Percentiles rank a stretch among this genome's conserved stretches.
Evolutionary conservation across 2,113 vertebrate genomes (phyloP).

Genomic region (Pterophyllum scalare): DNA sequence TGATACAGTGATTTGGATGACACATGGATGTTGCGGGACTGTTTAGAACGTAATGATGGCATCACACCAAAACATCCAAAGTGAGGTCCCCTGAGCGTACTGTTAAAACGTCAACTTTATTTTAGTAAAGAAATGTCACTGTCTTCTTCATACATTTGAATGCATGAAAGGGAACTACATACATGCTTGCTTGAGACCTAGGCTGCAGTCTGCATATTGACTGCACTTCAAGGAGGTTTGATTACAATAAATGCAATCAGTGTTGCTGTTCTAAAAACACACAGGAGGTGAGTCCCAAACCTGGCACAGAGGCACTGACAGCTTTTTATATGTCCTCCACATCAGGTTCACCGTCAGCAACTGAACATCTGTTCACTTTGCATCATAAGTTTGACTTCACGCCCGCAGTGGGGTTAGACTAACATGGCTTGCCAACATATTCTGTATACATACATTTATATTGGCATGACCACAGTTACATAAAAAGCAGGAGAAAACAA

Average conservation of each 20-base stretch:
- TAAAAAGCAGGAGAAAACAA: neutral
- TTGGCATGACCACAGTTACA: neutral
- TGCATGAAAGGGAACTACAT: neutral
- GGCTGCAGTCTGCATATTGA: neutral
- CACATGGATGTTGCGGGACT: conserved; percentile 42
- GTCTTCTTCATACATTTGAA: neutral
- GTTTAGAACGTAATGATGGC: conserved; percentile 18
- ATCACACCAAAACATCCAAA: conserved; percentile 23
- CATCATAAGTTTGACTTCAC: too few species aligned
- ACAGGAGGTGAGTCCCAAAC: conserved; percentile 1
- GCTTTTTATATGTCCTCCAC: neutral
- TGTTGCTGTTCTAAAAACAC: conserved; percentile 16
- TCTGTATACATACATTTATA: neutral
- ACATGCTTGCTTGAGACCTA: neutral
- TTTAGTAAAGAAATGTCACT: neutral
- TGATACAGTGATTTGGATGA: conserved; percentile 58
- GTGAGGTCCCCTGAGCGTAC: neutral
- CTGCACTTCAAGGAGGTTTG: neutral
- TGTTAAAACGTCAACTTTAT: neutral
- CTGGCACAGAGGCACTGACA: conserved; percentile 18
- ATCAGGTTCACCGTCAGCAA: neutral
- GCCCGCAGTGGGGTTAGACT: too few species aligned
- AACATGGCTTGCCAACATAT: neutral
- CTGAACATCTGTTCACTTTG: neutral
- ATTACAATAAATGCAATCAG: conserved; percentile 4